A percentile compares a stretch with the other conserved stretches of the same genome.
Evolutionary conservation across 1,140 invertebrate species (phyloP).

Genomic region (Hirudo medicinalis): DNA sequence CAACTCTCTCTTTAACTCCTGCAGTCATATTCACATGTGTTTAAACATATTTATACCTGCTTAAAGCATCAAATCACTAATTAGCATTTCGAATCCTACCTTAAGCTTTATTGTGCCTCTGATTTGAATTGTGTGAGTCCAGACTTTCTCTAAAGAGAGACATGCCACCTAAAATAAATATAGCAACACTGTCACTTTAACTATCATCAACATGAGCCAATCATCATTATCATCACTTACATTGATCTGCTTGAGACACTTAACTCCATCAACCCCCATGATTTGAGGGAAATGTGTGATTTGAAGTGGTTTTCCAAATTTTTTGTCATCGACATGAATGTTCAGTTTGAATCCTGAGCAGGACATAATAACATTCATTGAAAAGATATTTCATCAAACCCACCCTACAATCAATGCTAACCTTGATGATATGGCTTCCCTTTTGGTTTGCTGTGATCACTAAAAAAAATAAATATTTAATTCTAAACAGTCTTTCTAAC

Average conservation of each 20-base stretch:
- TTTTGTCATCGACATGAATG: conserved; percentile 70
- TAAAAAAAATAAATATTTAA: too few relatives aligned
- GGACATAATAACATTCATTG: too few relatives aligned
- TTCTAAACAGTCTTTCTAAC: too few relatives aligned
- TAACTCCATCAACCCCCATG: conserved; percentile 49
- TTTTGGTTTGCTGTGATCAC: conserved; percentile 6
- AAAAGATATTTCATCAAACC: too few relatives aligned
- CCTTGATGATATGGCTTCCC: conserved; percentile 15
- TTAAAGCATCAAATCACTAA: too few relatives aligned
- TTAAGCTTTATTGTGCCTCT: conserved; percentile 50
- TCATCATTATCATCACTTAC: conserved; percentile 25
- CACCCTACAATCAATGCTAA: not conserved
- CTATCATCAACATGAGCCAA: conserved; percentile 14
- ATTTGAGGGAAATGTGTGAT: conserved; percentile 76
- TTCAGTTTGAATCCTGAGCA: conserved; percentile 58
- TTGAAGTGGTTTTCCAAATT: conserved; percentile 63
- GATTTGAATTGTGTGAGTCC: conserved; percentile 95
- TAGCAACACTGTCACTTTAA: not conserved
- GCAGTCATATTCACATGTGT: too few relatives aligned
- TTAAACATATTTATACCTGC: too few relatives aligned
- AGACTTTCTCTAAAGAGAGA: conserved; percentile 77
- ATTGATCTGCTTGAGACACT: conserved; percentile 41
- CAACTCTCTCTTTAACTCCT: conserved; percentile 8
- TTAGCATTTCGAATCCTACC: conserved; percentile 24
- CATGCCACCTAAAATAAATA: conserved; percentile 37